Evolutionary conservation across 2,797 vertebrate genomes (phyloP), one percentile per base, ranked within the genome.

Genomic region (Trematomus bernacchii): DNA sequence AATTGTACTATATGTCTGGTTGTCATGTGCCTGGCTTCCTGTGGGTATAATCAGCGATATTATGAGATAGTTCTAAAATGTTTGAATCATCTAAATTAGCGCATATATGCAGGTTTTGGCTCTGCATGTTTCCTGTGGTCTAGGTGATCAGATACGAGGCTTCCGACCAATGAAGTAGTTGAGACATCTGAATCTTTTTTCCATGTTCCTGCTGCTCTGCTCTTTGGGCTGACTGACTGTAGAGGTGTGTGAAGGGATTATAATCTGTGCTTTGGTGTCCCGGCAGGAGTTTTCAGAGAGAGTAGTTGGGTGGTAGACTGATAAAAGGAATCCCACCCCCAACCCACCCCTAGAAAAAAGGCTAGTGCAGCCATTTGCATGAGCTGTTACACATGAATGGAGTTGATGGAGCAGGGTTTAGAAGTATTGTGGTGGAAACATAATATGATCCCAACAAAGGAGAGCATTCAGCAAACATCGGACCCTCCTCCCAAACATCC

Each of bases 311-410:
- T 90, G 82, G 76, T 83, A 87, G 85, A 76, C 59, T 72, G 83
- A 85, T 77, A 79, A 86, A 91, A 87, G 81, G 58, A 80, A 66
- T 54, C 84, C 86, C 75, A 46, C 77, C 72, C 82, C 70, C 76
- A 37, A 52, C 55, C 67, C 62, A 53, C 76, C 76, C 59, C 69
- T 30, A 54, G 61, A 70, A 48, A 76, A 76, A 92, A 87, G 88
- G 86, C 92, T 65, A 84, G 85, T 85, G 85, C 64, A 79, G 77
- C 79, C 89, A 95, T 96, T 96, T 95, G 93, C 95, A 96, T 95
- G 92, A 94, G 95, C 93, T 95, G 93, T 95, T 95, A 85, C 92
- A 93, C 89, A 90, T 95, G 94, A 95, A 95, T 95, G 93, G 94
- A 93, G 93, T 91, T 94, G 94, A 95, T 95, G 94, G 94, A 91